Evolutionary conservation across 2,888 invertebrate genomes (phyloP).

Genomic region (Sesia bembeciformis): DNA sequence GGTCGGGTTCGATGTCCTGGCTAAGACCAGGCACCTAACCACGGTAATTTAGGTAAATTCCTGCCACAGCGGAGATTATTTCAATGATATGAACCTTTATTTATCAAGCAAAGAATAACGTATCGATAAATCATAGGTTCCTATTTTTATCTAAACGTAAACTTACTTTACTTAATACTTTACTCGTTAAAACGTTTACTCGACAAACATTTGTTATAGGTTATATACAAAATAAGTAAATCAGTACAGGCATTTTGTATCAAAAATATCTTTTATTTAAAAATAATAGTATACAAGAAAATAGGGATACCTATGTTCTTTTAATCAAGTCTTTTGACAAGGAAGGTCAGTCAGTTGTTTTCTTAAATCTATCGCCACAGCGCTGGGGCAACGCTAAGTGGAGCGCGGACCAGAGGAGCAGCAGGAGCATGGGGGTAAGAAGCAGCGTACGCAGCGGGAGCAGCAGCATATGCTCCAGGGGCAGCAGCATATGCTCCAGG

Average conservation of each 20-base stretch:
- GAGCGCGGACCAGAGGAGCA: conserved; percentile 35
- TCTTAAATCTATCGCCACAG: conserved; percentile 64
- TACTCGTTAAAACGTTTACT: too few relatives aligned
- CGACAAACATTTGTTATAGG: too few relatives aligned
- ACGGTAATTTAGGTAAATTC: too few relatives aligned
- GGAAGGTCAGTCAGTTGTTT: conserved; percentile 51
- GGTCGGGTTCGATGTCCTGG: conserved; percentile 4
- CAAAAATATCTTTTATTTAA: background rate
- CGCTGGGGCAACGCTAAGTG: conserved; percentile 48
- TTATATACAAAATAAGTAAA: too few relatives aligned
- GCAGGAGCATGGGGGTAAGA: conserved; percentile 26
- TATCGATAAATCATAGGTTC: too few relatives aligned
- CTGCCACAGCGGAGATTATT: too few relatives aligned
- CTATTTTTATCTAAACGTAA: too few relatives aligned
- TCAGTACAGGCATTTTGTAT: background rate
- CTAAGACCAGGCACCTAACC: too few relatives aligned
- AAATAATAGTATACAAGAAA: background rate
- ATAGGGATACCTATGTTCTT: background rate
- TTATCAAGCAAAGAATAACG: too few relatives aligned
- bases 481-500: conserved; percentile 4
- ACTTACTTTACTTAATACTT: too few relatives aligned
- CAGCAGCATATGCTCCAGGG: conserved; percentile 13
- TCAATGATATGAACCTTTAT: too few relatives aligned
- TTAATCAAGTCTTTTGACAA: conserved; percentile 28
- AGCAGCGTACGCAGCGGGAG: conserved; percentile 21